Base-by-base conservation (phyloP, 2,113 vertebrate genomes). In the Lampris megalopsis region DNA sequence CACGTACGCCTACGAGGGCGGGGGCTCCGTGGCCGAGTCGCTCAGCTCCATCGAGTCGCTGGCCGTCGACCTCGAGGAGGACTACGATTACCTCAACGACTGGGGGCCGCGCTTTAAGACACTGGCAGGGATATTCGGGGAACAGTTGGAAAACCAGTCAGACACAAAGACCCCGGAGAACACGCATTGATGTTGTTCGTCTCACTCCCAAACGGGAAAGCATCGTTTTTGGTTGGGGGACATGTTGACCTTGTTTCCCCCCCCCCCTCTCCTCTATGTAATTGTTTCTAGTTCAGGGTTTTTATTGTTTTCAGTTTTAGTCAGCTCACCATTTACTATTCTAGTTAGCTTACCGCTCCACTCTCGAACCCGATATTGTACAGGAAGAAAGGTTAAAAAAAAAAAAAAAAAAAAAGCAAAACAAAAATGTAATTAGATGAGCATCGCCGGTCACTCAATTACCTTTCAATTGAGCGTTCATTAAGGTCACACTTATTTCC, bases 71-170 rank as follows among this genome's bases (percentile, higher is more conserved):
- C 87, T 82, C 0, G 97, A 98, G 78, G 96, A 97, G 89, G 96
- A 98, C 94, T 99, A 96, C 5, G 96, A 97, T 86, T 98, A 97
- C 84, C 95, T 99, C 88, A 94, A 88, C 45, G 96, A 97, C 71
- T 99, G 98, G 98, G 98, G 98, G 54, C 98, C 98, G 38, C 96
- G 94, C 79, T 99, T 99, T 86, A 96, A 97, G 94, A 97, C 96
- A 45, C 91, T 99, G 86, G 97, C 98, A 65, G 98, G 96, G 24
- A 96, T 99, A 89, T 99, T 99, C 72, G 96, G 95, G 58, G 96
- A 97, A 81, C 94, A 95, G 86, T 82, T 91, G 5, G 96, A 97
- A 91, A 87, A 88, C 61, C 92, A 87, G 70, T 91, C 90, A 41
- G 85, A 94, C 80, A 88, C 86, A 4, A 82, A 82, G 49, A 74